Evolutionary conservation across 2,797 vertebrate genomes (phyloP), one percentile per base, ranked within the genome.

Genomic region (Cyclura pinguis): DNA sequence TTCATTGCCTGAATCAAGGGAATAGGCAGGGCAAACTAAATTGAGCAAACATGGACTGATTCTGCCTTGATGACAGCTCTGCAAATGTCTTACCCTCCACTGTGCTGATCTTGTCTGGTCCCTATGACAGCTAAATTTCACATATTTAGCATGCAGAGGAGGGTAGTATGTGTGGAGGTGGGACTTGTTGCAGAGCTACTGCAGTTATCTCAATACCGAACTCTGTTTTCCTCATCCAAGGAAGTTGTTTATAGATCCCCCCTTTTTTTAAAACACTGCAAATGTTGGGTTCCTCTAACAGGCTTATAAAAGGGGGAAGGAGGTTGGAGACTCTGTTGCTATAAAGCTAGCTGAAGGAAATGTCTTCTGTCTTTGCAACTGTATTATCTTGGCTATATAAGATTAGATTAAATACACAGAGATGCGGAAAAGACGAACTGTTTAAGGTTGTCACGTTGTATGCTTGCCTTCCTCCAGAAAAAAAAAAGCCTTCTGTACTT

Each of bases 11-110:
- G 64, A 35, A 86, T 64, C 85, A 83, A 87, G 89, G 85, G 80
- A 82, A 82, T 74, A 74, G 85, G 78, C 78, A 87, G 69, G 57
- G 69, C 85, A 90, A 90, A 90, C 42, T 32, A 62, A 76, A 87
- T 42, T 64, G 38, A 83, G 78, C 89, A 90, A 90, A 86, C 78
- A 64, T 52, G 55, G 89, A 32, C 64, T 55, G 59, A 35, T 82
- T 90, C 69, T 82, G 55, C 57, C 72, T 81, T 86, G 29, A 86
- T 81, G 74, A 82, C 67, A 82, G 78, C 29, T 38, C 35, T 90
- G 52, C 55, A 90, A 16, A 82, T 90, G 50, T 86, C 78, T 90
- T 76, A 24, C 32, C 72, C n/a, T 78, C 80, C 27, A n/a, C 74
- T n/a, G 7, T 69, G 29, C 80, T 78, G 59, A 87, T 80, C 86